Base-by-base conservation (phyloP, 2,797 vertebrate species). In the Poeciliopsis turneri region DNA sequence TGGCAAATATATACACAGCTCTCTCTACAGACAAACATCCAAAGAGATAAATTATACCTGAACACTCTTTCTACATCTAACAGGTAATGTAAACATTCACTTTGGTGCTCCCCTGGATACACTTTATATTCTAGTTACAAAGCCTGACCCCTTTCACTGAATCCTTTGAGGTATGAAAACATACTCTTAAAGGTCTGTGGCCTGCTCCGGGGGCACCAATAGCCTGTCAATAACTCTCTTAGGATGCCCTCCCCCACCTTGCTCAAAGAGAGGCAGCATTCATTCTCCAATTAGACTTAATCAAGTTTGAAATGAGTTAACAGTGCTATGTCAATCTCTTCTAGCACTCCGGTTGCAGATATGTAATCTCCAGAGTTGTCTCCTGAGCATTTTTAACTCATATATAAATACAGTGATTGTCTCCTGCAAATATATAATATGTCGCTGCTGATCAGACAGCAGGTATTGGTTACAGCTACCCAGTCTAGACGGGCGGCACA, bases 321-420 rank as follows among this genome's bases (percentile, higher is more conserved):
- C 91, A 94, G 94, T 88, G 89, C 75, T 84, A 85, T 92, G 95
- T 95, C 95, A 95, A 92, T 95, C 93, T 93, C 85, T 88, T 91
- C 89, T 78, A 79, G 90, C 87, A 91, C 94, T 96, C 92, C 71
- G 82, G 86, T 93, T 95, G 93, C 93, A 95, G 95, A 96, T 95
- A 93, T 89, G 92, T 90, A 92, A 95, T 95, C 93, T 92, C 84
- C 83, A 86, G 69, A 25, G 28, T 69, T 85, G 89, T 95, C 95
- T 92, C 93, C 36, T 82, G 95, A 94, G 94, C 84, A 95, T 95
- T 92, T 95, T 95, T 95, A 94, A 95, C 89, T 94, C 87, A 74
- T 89, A 93, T 92, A 95, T 95, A 95, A 95, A 96, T 94, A 96
- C 93, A 93, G 88, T 86, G 93, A 96, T 95, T 95, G 95, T 95